A percentile compares a stretch with the other conserved stretches of the same genome.
Evolutionary conservation across 2,797 vertebrate species (phyloP).

Genomic region (Propithecus deckenii): DNA sequence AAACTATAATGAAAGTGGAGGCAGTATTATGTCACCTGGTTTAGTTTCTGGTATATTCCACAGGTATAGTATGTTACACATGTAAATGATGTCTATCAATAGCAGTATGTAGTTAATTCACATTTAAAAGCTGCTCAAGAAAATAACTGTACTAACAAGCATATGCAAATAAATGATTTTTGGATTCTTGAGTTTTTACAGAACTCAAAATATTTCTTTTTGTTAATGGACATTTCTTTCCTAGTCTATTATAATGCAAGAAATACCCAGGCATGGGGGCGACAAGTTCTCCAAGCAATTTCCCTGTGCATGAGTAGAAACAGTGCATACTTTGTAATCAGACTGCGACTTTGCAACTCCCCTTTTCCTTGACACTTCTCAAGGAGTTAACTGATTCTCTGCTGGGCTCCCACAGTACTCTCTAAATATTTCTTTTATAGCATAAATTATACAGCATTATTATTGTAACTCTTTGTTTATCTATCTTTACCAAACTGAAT

Average conservation of each 20-base stretch:
- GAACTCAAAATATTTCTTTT: background rate
- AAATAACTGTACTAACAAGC: background rate
- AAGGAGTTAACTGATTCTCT: background rate
- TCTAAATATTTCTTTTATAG: background rate
- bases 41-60: background rate
- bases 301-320: no score
- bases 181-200: slow-evolving; percentile 11
- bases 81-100: background rate
- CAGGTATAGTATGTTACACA: background rate
- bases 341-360: background rate
- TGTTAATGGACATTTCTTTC: no score
- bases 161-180: background rate
- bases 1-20: background rate
- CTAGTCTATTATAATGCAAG: no score
- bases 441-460: background rate
- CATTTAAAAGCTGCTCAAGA: background rate
- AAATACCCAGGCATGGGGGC: no score
- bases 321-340: background rate
- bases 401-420: background rate
- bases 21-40: background rate
- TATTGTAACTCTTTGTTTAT: background rate
- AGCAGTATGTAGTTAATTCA: background rate
- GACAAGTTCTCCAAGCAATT: no score
- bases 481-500: background rate
- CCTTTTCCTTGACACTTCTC: background rate